Evolutionary conservation across 2,113 vertebrate genomes (phyloP), one percentile per base, ranked within the genome.

Genomic region (Psephotus haematonotus): DNA sequence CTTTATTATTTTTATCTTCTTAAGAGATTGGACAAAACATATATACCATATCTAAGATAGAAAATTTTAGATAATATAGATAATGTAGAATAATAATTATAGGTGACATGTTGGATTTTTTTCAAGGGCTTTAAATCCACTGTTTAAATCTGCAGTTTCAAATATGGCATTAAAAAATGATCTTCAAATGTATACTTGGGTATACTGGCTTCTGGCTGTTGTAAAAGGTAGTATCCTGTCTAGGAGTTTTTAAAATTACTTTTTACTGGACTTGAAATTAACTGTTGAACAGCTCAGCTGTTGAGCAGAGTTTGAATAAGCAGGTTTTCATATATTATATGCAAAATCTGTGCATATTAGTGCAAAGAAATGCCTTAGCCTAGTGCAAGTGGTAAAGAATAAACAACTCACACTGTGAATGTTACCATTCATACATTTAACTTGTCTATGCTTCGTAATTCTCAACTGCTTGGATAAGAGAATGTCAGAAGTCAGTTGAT

Each of bases 231-330:
- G 28, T 41, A 3, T 80, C 37, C 50, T 78, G 12, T 52, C 44
- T 17, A 53, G n/a, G 20, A 72, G 35, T 60, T 95, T 84, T 81
- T 75, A 9, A 83, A 90, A 74, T 63, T 0, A 60, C 55, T 86
- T 93, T 92, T 82, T 77, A n/a, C 74, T 77, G 62, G 46, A 62
- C 79, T 82, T 90, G 55, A 74, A 95, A 85, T 81, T 65, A 68
- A 46, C 23, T 37, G 39, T 91, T 70, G 49, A 81, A 69, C 17
- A 80, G 46, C 79, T 93, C 29, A 79, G 67, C 57, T 90, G 52
- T 92, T 72, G 67, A 79, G 33, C 59, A 87, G 74, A 80, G 69
- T 49, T 87, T 83, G 63, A 80, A 13, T 82, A 68, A 75, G 74
- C n/a, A 46, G 46, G 39, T 62, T 80, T 52, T 80, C 53, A 31